Base-by-base conservation (phyloP, 2,888 invertebrate species). In the Coenonympha glycerion region DNA sequence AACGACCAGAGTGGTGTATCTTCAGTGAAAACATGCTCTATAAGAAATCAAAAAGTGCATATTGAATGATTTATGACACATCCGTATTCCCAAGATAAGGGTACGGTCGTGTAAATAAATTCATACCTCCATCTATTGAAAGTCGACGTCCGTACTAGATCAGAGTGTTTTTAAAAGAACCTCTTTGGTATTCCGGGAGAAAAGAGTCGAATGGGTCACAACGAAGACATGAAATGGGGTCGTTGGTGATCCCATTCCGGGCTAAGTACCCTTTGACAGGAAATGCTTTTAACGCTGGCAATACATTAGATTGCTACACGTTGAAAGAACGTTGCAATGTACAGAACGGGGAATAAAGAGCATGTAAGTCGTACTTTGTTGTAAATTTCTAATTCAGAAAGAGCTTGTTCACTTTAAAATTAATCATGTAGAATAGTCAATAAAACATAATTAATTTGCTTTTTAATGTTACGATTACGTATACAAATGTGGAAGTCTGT, bases 1-100 rank as follows among this genome's bases (percentile, higher is more conserved):
- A n/a, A n/a, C n/a, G n/a, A n/a, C n/a, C n/a, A n/a, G n/a, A n/a
- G n/a, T n/a, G n/a, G n/a, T n/a, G n/a, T n/a, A n/a, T n/a, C n/a
- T 76, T 71, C 75, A 75, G 78, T 79, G 75, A 76, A 55, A 77
- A 73, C 64, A 73, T 79, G 74, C 9, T 9, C n/a, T n/a, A n/a
- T n/a, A 79, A 72, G 67, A 71, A 68, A 69, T 65, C 64, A 65
- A 61, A 54, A 68, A 66, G 73, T 75, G 34, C 74, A 71, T 79
- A 31, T 21, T 73, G 69, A 77, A 80, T 76, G 75, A 77, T 81
- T 79, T 81, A 80, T n/a, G n/a, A n/a, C n/a, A n/a, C n/a, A n/a
- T 79, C 69, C 70, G 56, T 44, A 31, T 21, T 68, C 66, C 67
- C 64, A 51, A 58, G 62, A 52, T 51, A 40, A 56, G 53, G 58